Percentiles rank a stretch among this genome's conserved stretches.
These are phyloP conservation scores for Gorilla gorilla DNA, from an alignment of 2,113 vertebrate species.

Conservation along the genomic window DNA sequence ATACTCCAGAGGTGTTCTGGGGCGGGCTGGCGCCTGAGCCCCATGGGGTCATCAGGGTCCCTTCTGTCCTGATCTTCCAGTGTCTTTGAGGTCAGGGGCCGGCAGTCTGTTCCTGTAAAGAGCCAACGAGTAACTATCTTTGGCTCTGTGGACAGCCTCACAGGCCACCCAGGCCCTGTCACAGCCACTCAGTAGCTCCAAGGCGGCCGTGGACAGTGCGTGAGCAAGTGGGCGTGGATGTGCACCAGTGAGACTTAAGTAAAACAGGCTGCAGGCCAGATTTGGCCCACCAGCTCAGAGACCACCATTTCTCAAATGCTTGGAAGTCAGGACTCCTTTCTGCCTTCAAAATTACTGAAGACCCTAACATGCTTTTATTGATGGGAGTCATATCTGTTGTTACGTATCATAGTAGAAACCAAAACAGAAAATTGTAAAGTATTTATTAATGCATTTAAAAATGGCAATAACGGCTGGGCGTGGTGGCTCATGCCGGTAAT, in stretches of 20 bases:
- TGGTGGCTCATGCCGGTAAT: no score
- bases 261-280: neutral
- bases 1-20: neutral
- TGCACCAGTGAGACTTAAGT: neutral
- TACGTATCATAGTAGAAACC: neutral
- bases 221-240: neutral
- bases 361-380: neutral
- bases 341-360: neutral
- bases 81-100: neutral
- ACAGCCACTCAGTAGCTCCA: no score
- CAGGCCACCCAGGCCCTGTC: neutral
- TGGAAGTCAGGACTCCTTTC: neutral
- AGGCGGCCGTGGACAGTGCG: neutral
- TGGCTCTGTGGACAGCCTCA: neutral
- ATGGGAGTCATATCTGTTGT: neutral
- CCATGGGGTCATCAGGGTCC: neutral
- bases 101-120: neutral
- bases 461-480: neutral
- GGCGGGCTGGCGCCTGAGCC: no score
- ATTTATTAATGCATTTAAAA: neutral
- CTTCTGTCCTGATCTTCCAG: neutral
- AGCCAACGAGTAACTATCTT: neutral
- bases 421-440: neutral
- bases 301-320: neutral
- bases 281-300: neutral